Conservation (phyloP, 2,888 invertebrate species). For the Sinopyrophorus schimmeli region DNA sequence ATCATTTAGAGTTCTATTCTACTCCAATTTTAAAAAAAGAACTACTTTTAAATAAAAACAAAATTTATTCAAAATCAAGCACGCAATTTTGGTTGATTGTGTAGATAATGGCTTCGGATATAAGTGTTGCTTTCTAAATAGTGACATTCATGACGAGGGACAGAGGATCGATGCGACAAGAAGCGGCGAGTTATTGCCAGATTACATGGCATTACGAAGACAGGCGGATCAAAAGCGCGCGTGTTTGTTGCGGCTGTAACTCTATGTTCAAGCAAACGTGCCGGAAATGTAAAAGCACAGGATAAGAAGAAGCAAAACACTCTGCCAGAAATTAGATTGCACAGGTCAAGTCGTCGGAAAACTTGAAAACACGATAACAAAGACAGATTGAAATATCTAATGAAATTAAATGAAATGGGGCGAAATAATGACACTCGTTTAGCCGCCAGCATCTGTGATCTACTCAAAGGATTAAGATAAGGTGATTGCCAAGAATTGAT, state of each 20-base stretch:
- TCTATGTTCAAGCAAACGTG: slow-evolving; percentile 35
- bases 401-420: slow-evolving; percentile 51
- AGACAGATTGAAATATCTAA: slow-evolving; percentile 50
- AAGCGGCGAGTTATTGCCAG: slow-evolving; percentile 42
- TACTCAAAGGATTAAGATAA: slow-evolving; percentile 39
- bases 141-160: slow-evolving; percentile 29
- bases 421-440: slow-evolving; percentile 46
- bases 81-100: slow-evolving; percentile 30
- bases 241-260: slow-evolving; percentile 32
- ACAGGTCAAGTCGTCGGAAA: slow-evolving; percentile 38
- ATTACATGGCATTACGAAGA: slow-evolving; percentile 42
- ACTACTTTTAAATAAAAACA: no score
- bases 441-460: slow-evolving; percentile 34
- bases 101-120: slow-evolving; percentile 34
- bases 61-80: no score
- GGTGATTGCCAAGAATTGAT: slow-evolving; percentile 36
- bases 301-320: slow-evolving; percentile 37
- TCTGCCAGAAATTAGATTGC: slow-evolving; percentile 40
- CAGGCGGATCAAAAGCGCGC: slow-evolving; percentile 42
- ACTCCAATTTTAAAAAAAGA: no score
- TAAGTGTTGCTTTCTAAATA: slow-evolving; percentile 30
- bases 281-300: slow-evolving; percentile 39
- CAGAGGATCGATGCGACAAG: slow-evolving; percentile 22
- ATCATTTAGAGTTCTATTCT: no score
- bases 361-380: slow-evolving; percentile 42